Conservation (phyloP, 2,888 invertebrate species). For the Nemoura dubitans region DNA sequence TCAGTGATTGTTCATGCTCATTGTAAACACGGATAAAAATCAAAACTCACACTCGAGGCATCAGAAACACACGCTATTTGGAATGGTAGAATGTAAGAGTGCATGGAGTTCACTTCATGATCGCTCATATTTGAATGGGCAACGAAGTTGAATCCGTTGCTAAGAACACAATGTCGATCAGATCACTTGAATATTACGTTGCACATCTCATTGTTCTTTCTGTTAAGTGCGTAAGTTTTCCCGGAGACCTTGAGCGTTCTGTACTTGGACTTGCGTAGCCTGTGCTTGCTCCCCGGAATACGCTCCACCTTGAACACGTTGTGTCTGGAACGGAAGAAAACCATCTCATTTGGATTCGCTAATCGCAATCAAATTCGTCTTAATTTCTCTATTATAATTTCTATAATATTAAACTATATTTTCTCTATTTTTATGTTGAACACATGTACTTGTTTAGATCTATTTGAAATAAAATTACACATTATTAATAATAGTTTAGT, state of each 20-base stretch:
- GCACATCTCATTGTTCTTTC: constrained; percentile 84
- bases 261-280: constrained; percentile 67
- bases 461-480: too few species aligned
- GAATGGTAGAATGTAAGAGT: neutral
- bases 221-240: constrained; percentile 77
- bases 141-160: neutral
- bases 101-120: too few species aligned
- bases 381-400: constrained; percentile 20
- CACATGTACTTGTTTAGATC: too few species aligned
- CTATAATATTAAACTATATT: too few species aligned
- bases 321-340: constrained; percentile 62
- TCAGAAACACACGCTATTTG: neutral
- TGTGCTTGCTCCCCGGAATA: constrained; percentile 71
- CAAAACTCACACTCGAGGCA: neutral
- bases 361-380: neutral
- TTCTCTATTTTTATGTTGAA: too few species aligned
- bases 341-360: too few species aligned
- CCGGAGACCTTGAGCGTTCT: constrained; percentile 68
- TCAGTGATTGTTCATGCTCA: neutral
- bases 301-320: constrained; percentile 72
- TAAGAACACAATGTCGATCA: neutral
- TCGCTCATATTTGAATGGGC: too few species aligned
- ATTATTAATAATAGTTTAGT: too few species aligned
- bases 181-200: constrained; percentile 56
- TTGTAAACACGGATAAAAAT: neutral